phyloP scores from a whole-genome alignment of 2,888 invertebrate species.

The Heteromurus nitidus region DNA sequence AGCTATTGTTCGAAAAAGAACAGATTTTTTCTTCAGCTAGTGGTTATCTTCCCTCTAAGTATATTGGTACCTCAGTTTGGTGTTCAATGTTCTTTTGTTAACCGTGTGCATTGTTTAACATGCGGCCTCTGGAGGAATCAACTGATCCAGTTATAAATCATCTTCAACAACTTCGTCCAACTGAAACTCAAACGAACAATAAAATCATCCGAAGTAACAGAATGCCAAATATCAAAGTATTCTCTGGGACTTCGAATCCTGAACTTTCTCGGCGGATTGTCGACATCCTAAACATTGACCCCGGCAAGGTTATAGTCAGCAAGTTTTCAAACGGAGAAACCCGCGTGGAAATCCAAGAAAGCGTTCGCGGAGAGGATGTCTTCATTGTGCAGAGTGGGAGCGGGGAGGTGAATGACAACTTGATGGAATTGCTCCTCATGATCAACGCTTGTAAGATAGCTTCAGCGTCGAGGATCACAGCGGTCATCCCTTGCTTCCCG shows the following conservation, averaged over 20 bases:
- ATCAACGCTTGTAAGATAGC: slow-evolving; percentile 98
- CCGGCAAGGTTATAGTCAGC: slow-evolving; percentile 98
- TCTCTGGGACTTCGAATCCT: slow-evolving; percentile 98
- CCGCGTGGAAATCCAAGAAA: slow-evolving; percentile 75
- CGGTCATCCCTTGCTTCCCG: slow-evolving; percentile 96
- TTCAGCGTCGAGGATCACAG: slow-evolving; percentile 93
- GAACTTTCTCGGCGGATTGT: slow-evolving; percentile 98
- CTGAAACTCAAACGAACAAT: no score
- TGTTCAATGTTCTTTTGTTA: no score
- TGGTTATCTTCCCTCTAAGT: no score
- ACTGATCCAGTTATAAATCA: no score
- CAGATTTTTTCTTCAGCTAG: no score
- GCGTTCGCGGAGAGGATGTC: slow-evolving; percentile 88
- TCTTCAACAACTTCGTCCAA: no score
- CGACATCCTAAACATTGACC: slow-evolving; percentile 96
- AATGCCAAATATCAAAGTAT: slow-evolving; percentile 99
- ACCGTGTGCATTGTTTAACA: no score
- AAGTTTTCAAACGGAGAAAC: slow-evolving; percentile 99
- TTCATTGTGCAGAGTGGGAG: slow-evolving; percentile 97
- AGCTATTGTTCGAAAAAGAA: no score
- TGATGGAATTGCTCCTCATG: slow-evolving; percentile 97
- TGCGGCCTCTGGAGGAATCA: no score
- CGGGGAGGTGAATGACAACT: slow-evolving; percentile 94
- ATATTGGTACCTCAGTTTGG: no score
- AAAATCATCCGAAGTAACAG: no score